phyloP scores from a whole-genome alignment of 2,888 invertebrate species.

The Rugalucina vietnamica region DNA sequence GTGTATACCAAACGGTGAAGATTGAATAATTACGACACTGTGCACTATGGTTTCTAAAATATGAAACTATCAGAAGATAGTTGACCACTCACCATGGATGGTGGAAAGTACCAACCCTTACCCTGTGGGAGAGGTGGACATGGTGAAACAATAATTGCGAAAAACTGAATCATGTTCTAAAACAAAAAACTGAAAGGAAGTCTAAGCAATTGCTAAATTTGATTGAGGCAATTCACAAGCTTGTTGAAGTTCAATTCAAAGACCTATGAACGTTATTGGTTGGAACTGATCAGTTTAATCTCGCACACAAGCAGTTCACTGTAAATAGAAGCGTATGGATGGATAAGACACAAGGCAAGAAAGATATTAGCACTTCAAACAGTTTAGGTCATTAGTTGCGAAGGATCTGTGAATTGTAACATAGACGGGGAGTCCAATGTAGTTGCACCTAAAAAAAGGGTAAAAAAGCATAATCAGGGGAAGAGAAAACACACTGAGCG shows the following conservation, averaged over 20 bases:
- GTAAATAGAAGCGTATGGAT: slow-evolving; percentile 12
- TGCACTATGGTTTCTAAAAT: not conserved
- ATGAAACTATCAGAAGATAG: too few species aligned
- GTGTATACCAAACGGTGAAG: not conserved
- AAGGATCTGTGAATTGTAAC: not conserved
- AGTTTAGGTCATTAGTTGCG: not conserved
- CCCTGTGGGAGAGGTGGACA: too few species aligned
- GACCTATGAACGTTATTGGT: slow-evolving; percentile 16
- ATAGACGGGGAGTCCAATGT: not conserved
- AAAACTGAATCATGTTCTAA: not conserved
- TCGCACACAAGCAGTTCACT: not conserved
- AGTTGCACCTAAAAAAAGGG: not conserved
- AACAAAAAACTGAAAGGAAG: not conserved
- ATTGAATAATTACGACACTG: not conserved
- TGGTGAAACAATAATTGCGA: slow-evolving; percentile 2
- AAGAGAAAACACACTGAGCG: not conserved
- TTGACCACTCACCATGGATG: too few species aligned
- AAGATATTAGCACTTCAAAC: not conserved
- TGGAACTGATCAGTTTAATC: not conserved
- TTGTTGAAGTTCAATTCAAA: slow-evolving; percentile 15
- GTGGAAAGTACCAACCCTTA: too few species aligned
- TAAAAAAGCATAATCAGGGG: not conserved
- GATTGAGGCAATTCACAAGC: not conserved
- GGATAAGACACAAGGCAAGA: slow-evolving; percentile 6
- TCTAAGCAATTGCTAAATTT: slow-evolving; percentile 6